These are phyloP conservation scores for Tetropium fuscum DNA, from an alignment of 2,888 invertebrate genomes.

Conservation along the genomic window DNA sequence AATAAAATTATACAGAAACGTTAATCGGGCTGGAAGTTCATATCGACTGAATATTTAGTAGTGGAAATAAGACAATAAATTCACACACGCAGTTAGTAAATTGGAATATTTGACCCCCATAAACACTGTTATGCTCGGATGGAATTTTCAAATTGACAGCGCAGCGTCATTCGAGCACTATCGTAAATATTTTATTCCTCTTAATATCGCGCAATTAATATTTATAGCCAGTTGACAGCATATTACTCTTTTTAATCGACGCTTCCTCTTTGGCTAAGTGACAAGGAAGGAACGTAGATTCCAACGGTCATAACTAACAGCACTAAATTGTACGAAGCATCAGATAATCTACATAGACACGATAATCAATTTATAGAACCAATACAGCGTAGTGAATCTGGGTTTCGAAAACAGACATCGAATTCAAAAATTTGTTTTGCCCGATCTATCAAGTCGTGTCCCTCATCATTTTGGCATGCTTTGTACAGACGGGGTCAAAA, in stretches of 20 bases:
- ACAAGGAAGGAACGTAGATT: too few species aligned
- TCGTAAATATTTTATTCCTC: slow-evolving; percentile 42
- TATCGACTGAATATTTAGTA: slow-evolving; percentile 62
- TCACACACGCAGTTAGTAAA: slow-evolving; percentile 60
- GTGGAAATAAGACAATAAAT: slow-evolving; percentile 64
- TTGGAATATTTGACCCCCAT: slow-evolving; percentile 66
- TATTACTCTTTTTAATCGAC: slow-evolving; percentile 6
- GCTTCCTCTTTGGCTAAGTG: background rate
- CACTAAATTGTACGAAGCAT: too few species aligned
- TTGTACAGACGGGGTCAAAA: too few species aligned
- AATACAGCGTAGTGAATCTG: too few species aligned
- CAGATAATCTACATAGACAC: too few species aligned
- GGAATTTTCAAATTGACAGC: slow-evolving; percentile 63
- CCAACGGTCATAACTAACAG: too few species aligned
- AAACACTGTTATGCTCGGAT: slow-evolving; percentile 61
- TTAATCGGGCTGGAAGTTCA: slow-evolving; percentile 59
- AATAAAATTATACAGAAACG: slow-evolving; percentile 63
- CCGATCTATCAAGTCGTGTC: too few species aligned
- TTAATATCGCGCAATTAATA: slow-evolving; percentile 36
- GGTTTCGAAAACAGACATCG: too few species aligned
- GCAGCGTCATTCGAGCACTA: slow-evolving; percentile 43
- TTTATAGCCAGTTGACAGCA: slow-evolving; percentile 25
- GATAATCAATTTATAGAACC: too few species aligned
- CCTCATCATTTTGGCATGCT: too few species aligned
- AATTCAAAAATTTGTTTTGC: too few species aligned